phyloP scores from a whole-genome alignment of 2,888 invertebrate species.

The Andrena praecox region DNA sequence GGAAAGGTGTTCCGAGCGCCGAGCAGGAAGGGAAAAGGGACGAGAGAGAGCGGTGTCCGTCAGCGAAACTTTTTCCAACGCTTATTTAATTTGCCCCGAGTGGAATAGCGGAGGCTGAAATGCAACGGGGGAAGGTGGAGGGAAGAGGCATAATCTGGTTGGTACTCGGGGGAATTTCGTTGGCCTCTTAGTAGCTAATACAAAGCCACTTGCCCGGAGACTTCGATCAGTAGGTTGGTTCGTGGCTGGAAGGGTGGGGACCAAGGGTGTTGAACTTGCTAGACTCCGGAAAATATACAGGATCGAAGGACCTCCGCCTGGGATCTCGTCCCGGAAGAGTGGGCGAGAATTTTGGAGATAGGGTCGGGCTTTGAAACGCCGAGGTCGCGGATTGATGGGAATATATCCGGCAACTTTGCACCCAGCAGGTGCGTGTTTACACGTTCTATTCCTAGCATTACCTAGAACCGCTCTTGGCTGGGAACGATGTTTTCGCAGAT shows the following conservation, averaged over 20 bases:
- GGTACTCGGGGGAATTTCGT: constrained; percentile 37
- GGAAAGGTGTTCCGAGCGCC: neutral
- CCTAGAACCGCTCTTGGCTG: too few species aligned
- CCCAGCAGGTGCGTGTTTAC: too few species aligned
- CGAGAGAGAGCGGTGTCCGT: neutral
- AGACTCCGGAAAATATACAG: constrained; percentile 16
- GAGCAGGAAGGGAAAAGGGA: neutral
- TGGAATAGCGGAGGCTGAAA: constrained; percentile 25
- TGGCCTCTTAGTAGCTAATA: constrained; percentile 39
- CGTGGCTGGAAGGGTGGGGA: neutral
- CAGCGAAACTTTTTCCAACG: constrained; percentile 23
- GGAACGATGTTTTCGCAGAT: too few species aligned
- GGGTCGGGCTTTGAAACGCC: neutral
- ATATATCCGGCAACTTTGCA: neutral
- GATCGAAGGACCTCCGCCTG: constrained; percentile 10
- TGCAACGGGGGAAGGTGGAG: neutral
- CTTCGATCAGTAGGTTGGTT: constrained; percentile 23
- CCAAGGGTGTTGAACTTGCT: constrained; percentile 37
- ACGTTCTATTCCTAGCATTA: too few species aligned
- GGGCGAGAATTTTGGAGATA: neutral
- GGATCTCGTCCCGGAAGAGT: neutral
- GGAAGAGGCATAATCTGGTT: constrained; percentile 26
- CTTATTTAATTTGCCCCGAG: constrained; percentile 35
- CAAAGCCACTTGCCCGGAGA: constrained; percentile 15
- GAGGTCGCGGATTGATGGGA: neutral